Evolutionary conservation across 2,797 vertebrate genomes (phyloP).

Genomic region (Bradypodion ventrale): DNA sequence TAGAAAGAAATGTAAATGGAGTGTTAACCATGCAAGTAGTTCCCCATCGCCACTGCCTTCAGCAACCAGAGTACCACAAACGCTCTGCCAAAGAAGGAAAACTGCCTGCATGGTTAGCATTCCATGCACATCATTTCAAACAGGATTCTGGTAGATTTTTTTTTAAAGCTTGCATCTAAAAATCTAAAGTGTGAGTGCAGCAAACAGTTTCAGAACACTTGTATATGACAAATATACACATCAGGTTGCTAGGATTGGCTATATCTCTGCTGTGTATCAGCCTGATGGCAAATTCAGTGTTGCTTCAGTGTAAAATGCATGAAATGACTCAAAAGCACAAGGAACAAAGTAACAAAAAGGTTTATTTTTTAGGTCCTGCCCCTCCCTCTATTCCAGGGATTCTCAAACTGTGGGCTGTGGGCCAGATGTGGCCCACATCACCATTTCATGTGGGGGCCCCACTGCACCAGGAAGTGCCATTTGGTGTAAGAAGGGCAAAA

Average conservation of each 20-base stretch:
- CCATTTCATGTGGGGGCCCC: no score
- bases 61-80: no score
- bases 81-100: no score
- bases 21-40: no score
- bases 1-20: no score
- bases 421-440: no score
- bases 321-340: background rate
- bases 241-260: background rate
- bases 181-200: background rate
- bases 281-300: background rate
- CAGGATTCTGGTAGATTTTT: background rate
- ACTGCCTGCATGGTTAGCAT: no score
- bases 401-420: no score
- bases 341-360: slow-evolving; percentile 24
- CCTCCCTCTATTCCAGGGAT: no score
- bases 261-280: background rate
- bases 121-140: no score
- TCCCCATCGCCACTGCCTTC: background rate
- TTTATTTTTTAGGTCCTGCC: slow-evolving; percentile 23
- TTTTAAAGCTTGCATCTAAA: background rate
- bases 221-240: background rate
- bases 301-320: background rate
- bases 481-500: no score
- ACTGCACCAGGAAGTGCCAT: no score
- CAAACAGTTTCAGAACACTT: background rate